Evolutionary conservation across 2,113 vertebrate species (phyloP).

Genomic region (Tyrannus savana): DNA sequence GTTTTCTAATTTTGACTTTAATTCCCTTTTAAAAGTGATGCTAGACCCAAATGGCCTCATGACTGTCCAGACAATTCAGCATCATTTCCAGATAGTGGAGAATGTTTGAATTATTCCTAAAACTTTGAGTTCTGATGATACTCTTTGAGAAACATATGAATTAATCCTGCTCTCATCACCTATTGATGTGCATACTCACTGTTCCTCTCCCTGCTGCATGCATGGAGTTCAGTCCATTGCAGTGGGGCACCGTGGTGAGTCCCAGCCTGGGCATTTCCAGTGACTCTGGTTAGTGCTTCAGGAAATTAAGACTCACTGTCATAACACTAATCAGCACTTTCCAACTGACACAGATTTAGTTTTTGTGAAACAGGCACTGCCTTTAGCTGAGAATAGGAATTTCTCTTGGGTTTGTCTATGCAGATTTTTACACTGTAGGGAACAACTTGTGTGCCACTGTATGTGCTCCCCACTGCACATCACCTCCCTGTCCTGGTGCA

Average conservation of each 20-base stretch:
- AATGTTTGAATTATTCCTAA: neutral
- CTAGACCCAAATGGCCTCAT: neutral
- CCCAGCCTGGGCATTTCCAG: neutral
- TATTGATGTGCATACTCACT: neutral
- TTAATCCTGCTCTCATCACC: neutral
- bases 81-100: neutral
- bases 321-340: neutral
- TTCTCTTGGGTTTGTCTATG: neutral
- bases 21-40: neutral
- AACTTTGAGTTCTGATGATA: neutral
- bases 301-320: neutral
- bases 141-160: accelerated
- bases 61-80: neutral
- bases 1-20: neutral
- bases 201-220: neutral
- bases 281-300: neutral
- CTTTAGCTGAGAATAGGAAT: neutral
- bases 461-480: accelerated
- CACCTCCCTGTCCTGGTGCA: accelerated
- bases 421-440: neutral
- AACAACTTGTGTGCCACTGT: accelerated
- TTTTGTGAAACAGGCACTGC: neutral
- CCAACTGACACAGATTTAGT: neutral
- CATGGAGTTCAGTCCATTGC: neutral
- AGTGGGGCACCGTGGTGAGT: no score